A percentile compares a stretch with the other conserved stretches of the same genome.
Evolutionary conservation across 1,140 invertebrate species (phyloP).

Genomic region (Tetramorium alpestre): DNA sequence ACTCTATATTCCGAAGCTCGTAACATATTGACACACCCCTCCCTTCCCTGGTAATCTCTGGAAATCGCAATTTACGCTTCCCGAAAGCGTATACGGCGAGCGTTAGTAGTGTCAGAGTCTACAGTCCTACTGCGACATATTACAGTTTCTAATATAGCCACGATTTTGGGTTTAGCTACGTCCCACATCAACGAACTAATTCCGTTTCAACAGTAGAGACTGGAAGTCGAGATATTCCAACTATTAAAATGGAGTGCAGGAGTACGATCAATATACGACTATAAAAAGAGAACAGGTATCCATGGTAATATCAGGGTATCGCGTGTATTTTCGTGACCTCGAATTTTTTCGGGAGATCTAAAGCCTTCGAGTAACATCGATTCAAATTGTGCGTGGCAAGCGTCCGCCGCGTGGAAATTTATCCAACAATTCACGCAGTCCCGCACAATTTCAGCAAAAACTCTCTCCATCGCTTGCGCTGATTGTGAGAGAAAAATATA

Average conservation of each 20-base stretch:
- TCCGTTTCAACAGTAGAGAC: background rate
- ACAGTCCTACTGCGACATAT: constrained; percentile 10
- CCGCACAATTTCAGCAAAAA: background rate
- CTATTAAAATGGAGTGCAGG: background rate
- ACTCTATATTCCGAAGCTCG: background rate
- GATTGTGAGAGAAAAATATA: too few species aligned
- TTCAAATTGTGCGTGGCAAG: background rate
- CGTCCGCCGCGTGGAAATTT: background rate
- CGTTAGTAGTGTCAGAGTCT: background rate
- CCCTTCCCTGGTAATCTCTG: background rate
- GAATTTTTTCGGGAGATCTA: background rate
- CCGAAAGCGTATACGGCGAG: background rate
- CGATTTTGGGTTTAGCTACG: constrained; percentile 4
- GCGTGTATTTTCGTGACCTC: background rate
- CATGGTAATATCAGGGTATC: background rate
- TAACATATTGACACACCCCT: background rate
- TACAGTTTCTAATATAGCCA: constrained; percentile 21
- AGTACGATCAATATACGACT: background rate
- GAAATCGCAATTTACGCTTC: constrained; percentile 30
- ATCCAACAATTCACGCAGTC: background rate
- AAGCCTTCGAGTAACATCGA: background rate
- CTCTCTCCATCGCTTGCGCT: background rate
- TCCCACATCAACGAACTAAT: constrained; percentile 28
- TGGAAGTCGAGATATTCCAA: background rate
- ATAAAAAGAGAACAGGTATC: background rate